Conservation (phyloP, 2,797 vertebrate genomes). For the Alcedo quadribrachys region DNA sequence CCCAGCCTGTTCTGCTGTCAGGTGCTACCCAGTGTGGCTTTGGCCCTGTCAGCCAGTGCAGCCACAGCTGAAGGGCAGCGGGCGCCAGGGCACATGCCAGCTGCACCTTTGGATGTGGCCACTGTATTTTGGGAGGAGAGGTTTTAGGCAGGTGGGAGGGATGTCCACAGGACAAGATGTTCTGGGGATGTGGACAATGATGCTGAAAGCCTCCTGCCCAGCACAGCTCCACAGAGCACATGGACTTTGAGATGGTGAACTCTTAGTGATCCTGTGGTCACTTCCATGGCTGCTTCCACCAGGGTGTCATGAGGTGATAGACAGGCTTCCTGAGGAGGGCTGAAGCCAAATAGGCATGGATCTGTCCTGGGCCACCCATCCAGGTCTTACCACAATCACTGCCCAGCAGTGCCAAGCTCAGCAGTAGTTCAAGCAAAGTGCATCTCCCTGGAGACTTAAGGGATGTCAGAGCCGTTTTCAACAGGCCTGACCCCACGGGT, state of each 20-base stretch:
- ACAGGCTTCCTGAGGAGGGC: not conserved
- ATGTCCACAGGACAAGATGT: not conserved
- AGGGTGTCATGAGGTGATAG: not conserved
- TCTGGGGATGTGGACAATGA: accelerated
- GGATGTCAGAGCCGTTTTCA: not conserved
- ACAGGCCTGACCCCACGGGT: not conserved
- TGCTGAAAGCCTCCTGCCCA: not conserved
- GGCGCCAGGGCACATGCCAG: not conserved
- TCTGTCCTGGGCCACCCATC: not conserved
- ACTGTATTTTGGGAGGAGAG: not conserved
- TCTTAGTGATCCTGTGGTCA: not conserved
- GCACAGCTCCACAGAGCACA: not conserved
- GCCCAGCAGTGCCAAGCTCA: not conserved
- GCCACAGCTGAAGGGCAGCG: not conserved
- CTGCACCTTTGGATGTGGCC: not conserved
- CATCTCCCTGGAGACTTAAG: not conserved
- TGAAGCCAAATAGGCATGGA: not conserved
- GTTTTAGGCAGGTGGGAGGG: not conserved
- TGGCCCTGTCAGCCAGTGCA: not conserved
- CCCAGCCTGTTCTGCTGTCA: not conserved
- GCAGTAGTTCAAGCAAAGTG: accelerated
- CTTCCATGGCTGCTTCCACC: not conserved
- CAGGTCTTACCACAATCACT: not conserved
- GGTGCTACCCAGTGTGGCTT: not conserved
- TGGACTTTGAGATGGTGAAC: not conserved